Conservation (phyloP, 2,113 vertebrate species). For the Anguilla rostrata region DNA sequence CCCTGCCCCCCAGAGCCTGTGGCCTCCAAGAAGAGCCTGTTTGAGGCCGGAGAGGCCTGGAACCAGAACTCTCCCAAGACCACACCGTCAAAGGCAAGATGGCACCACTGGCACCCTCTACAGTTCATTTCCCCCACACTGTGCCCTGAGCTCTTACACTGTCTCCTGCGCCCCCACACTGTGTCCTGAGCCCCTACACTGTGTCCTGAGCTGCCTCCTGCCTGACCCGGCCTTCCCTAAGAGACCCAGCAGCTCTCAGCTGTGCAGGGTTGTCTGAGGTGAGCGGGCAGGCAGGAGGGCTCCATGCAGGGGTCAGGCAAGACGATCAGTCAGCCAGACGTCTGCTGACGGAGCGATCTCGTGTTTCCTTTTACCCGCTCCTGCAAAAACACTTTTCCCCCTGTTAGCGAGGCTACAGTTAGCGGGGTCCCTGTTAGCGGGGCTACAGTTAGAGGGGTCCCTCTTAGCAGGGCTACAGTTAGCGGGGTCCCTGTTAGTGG, state of each 20-base stretch:
- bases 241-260: background rate
- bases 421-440: too few species aligned
- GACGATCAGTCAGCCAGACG: background rate
- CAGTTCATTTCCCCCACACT: background rate
- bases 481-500: too few species aligned
- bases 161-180: too few species aligned
- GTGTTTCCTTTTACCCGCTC: conserved; percentile 3
- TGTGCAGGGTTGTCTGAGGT: conserved; percentile 20
- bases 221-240: background rate
- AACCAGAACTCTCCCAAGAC: conserved; percentile 57
- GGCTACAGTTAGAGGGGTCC: too few species aligned
- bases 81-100: conserved; percentile 67
- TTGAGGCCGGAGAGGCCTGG: conserved; percentile 77
- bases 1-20: conserved; percentile 68
- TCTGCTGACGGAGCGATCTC: conserved; percentile 5
- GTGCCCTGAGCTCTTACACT: too few species aligned
- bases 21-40: conserved; percentile 74
- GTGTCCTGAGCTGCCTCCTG: background rate
- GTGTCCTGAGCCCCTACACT: background rate
- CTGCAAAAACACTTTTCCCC: background rate
- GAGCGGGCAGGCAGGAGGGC: conserved; percentile 4
- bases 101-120: background rate
- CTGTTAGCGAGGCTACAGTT: background rate
- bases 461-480: too few species aligned
- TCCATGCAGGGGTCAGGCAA: background rate